Evolutionary conservation across 2,113 vertebrate genomes (phyloP).

Genomic region (Neotoma lepida): DNA sequence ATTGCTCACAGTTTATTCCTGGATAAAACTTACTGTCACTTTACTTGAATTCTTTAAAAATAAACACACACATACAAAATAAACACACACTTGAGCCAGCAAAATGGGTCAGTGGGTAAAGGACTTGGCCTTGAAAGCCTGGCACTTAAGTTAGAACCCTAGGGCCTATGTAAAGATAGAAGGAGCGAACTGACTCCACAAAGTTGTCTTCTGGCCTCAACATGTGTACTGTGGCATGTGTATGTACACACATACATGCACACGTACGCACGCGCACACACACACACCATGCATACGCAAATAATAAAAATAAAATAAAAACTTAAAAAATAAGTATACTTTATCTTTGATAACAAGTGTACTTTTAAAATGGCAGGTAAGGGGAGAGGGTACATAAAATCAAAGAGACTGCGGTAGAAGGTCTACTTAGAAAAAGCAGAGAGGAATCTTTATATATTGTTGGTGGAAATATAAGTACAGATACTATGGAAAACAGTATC

Average conservation of each 20-base stretch:
- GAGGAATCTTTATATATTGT: not conserved
- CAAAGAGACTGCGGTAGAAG: not conserved
- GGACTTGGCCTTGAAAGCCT: not conserved
- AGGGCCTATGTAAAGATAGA: not conserved
- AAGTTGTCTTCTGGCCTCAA: not conserved
- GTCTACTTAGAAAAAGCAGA: not conserved
- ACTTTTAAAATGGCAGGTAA: not conserved
- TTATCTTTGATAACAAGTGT: not conserved
- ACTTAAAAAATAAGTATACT: not conserved
- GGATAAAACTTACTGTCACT: not conserved
- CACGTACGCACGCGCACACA: too few species aligned
- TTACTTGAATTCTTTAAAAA: constrained; percentile 43
- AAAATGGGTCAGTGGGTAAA: not conserved
- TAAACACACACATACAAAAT: not conserved
- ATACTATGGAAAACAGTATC: not conserved
- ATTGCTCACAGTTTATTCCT: constrained; percentile 7
- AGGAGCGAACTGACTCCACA: not conserved
- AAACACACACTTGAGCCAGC: not conserved
- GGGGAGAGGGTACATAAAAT: not conserved
- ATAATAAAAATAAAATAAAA: not conserved
- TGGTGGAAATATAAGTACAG: not conserved
- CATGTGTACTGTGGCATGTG: not conserved
- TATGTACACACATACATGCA: too few species aligned
- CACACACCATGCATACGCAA: not conserved
- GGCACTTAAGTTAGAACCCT: not conserved